These are phyloP conservation scores for Diadema setosum DNA, from an alignment of 35 echinoderm and acorn worm species.

Conservation along the genomic window DNA sequence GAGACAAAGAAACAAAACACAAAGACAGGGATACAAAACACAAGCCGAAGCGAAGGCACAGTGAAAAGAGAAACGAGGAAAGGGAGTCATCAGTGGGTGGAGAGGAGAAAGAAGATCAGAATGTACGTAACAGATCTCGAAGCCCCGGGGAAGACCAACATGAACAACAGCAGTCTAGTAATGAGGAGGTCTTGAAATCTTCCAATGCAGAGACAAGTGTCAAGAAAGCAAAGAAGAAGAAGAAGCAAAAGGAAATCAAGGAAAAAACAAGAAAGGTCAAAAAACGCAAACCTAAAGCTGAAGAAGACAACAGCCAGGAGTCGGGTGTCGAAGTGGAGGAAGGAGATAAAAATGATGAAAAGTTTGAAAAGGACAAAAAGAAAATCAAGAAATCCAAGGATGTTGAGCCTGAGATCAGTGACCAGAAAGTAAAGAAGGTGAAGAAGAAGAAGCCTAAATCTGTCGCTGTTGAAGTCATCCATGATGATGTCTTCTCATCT, in stretches of 20 bases:
- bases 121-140: not conserved
- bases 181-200: constrained; percentile 31
- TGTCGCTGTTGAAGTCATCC: not conserved
- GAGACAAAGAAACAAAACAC: constrained; percentile 9
- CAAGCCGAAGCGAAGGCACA: constrained; percentile 36
- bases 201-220: not conserved
- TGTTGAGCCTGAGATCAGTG: constrained; percentile 7
- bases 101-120: constrained; percentile 22
- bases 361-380: constrained; percentile 28
- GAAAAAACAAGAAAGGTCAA: constrained; percentile 7
- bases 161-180: not conserved
- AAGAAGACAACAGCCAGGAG: not conserved
- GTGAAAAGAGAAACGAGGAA: constrained; percentile 33
- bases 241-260: constrained; percentile 1
- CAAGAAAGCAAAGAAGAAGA: constrained; percentile 39
- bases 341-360: constrained; percentile 22
- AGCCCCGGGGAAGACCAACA: not conserved
- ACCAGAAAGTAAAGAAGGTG: constrained; percentile 39
- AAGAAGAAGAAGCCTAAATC: constrained; percentile 46
- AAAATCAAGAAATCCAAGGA: constrained; percentile 23
- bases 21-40: constrained; percentile 15
- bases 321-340: no score
- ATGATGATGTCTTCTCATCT: not conserved
- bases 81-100: not conserved
- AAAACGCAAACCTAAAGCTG: constrained; percentile 47